These are phyloP conservation scores for Phaethon lepturus DNA, from an alignment of 2,113 vertebrate genomes.

Conservation along the genomic window DNA sequence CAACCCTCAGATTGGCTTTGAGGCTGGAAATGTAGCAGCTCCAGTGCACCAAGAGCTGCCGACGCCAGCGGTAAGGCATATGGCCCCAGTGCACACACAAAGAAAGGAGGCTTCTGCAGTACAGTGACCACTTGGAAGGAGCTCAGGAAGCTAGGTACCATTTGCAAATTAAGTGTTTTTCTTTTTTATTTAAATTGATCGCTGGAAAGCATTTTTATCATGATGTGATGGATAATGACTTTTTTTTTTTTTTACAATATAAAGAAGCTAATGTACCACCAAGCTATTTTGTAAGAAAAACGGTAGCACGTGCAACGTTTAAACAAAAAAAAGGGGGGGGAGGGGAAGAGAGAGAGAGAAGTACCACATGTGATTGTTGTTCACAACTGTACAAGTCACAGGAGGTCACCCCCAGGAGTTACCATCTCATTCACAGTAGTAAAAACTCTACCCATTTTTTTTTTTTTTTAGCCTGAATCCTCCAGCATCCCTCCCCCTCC, in stretches of 20 bases:
- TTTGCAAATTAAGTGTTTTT: slow-evolving; percentile 71
- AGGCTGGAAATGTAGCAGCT: background rate
- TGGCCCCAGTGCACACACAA: fast-evolving
- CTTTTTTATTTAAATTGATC: slow-evolving; percentile 87
- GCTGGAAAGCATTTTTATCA: slow-evolving; percentile 84
- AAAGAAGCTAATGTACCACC: slow-evolving; percentile 85
- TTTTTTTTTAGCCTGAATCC: background rate
- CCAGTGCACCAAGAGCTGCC: fast-evolving
- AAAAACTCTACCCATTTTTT: slow-evolving; percentile 33
- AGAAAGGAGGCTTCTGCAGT: background rate
- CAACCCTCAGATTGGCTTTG: fast-evolving
- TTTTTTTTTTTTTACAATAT: slow-evolving; percentile 76
- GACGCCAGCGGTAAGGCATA: fast-evolving
- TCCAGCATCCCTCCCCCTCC: background rate
- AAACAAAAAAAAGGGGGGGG: slow-evolving; percentile 57
- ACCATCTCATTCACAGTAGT: slow-evolving; percentile 81
- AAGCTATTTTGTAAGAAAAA: slow-evolving; percentile 81
- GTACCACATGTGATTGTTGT: slow-evolving; percentile 86
- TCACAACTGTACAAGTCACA: slow-evolving; percentile 84
- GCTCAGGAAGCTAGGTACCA: background rate
- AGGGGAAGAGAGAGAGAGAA: slow-evolving; percentile 8
- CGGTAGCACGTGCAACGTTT: slow-evolving; percentile 59
- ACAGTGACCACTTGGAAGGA: background rate
- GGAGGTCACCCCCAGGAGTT: slow-evolving; percentile 58
- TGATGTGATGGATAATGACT: slow-evolving; percentile 69